Base-by-base conservation (phyloP, 2,888 invertebrate genomes). In the Trissoscelio sp. region DNA sequence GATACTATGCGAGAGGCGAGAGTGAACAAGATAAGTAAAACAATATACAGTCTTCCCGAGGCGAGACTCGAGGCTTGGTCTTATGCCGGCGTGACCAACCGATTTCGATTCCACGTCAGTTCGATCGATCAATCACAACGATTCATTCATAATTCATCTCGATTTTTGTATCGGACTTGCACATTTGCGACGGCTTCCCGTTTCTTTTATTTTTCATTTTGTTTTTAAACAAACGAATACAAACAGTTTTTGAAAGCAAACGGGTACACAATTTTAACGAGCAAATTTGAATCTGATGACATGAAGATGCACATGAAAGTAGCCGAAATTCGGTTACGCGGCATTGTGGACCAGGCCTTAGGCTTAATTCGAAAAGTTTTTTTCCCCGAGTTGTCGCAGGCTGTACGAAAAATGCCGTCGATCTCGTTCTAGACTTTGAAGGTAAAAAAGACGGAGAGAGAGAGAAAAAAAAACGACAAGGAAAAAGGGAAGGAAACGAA, bases 1-100 rank as follows among this genome's bases (percentile, higher is more conserved):
- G 78, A 73, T 77, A 78, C 81, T 78, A 81, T 81, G 87, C 86
- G 87, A 89, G 88, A 90, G 89, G 90, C 89, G n/a, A n/a, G n/a
- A n/a, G n/a, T n/a, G n/a, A n/a, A n/a, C n/a, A n/a, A n/a, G n/a
- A n/a, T n/a, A 73, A 60, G n/a, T n/a, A 37, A 22, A 58, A 81
- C 62, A 72, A 82, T 79, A 78, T 57, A 69, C 83, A 85, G 86
- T 87, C 87, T 87, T 87, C 87, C 86, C 83, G 82, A 83, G 83
- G 82, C 81, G 83, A 83, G 81, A 83, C 79, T 72, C 81, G 73
- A 70, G 79, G 64, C 73, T 55, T 80, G 82, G 77, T 77, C 69
- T 39, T 31, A 20, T 37, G 67, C 55, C 77, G 57, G 31, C 18
- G 57, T 55, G 67, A 22, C 70, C 37, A 34, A 44, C 42, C 44